Evolutionary conservation across 2,888 invertebrate species (phyloP), one percentile per base, ranked within the genome.

Genomic region (Brenthis daphne): DNA sequence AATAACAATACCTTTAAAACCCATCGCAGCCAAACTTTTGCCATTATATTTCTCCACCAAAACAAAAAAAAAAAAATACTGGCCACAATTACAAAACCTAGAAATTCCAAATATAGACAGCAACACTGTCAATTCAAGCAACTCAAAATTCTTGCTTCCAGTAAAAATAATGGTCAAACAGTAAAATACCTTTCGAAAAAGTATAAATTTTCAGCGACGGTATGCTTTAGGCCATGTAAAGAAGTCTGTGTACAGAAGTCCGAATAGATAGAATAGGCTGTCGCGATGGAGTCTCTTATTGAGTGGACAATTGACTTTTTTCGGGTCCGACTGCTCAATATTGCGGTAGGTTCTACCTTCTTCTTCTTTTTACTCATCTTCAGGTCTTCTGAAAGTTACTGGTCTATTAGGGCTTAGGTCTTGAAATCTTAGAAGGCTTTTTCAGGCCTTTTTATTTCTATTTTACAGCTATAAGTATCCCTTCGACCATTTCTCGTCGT

Each of bases 201-300:
- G 80, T 91, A 90, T 3, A 88, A 77, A 73, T 85, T 81, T 0
- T 77, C 82, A 13, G 88, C 83, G 1, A 92, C 92, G 78, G 91
- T 90, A 85, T 92, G 91, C 73, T 89, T 90, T 61, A 91, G 74
- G 29, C 92, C 92, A 76, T 92, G 92, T 81, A 92, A 73, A 0
- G 88, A 87, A 20, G 92, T 92, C 74, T 92, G 90, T 66, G 80
- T 74, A 76, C 90, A 90, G 78, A 91, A 92, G 24, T 80, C 81
- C n/a, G 80, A 80, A 78, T 91, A 92, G 13, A 85, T 57, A 20
- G 65, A 67, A 70, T 79, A 82, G 1, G 74, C 73, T 0, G 80
- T 75, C 12, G 79, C 65, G 2, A 88, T 84, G 85, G 86, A 82
- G 1, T 71, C 77, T 43, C 50, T 83, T 0, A 76, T 81, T 1